These are phyloP conservation scores for Margaritifera margaritifera DNA, from an alignment of 2,888 invertebrate genomes.

Conservation along the genomic window DNA sequence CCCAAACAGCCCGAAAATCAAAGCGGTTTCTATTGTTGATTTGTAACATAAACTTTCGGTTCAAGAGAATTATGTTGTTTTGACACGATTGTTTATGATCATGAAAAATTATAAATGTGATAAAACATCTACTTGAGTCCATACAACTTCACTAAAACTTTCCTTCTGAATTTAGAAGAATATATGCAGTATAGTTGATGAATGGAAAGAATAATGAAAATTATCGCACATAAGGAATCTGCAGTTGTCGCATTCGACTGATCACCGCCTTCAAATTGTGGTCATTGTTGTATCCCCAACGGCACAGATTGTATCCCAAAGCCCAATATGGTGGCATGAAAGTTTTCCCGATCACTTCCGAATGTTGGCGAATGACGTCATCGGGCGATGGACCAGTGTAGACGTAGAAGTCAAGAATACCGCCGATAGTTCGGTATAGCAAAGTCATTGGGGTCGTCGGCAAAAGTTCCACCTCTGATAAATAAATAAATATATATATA, in stretches of 20 bases:
- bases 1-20: too few relatives aligned
- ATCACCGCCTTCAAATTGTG: slow-evolving; percentile 55
- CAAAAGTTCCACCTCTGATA: slow-evolving; percentile 45
- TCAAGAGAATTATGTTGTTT: too few relatives aligned
- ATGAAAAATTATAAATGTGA: too few relatives aligned
- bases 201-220: too few relatives aligned
- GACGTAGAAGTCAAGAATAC: slow-evolving; percentile 84
- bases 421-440: slow-evolving; percentile 83
- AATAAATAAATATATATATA: neutral
- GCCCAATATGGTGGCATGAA: slow-evolving; percentile 78
- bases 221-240: slow-evolving; percentile 58
- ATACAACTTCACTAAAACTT: too few relatives aligned
- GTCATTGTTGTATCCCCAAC: slow-evolving; percentile 72
- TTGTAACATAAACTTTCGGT: too few relatives aligned
- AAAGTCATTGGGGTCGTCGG: slow-evolving; percentile 84
- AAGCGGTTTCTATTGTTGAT: too few relatives aligned
- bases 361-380: slow-evolving; percentile 70
- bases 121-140: too few relatives aligned
- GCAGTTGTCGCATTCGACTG: slow-evolving; percentile 63
- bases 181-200: too few relatives aligned
- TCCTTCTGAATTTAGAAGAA: too few relatives aligned
- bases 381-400: slow-evolving; percentile 83
- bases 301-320: slow-evolving; percentile 88
- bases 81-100: too few relatives aligned
- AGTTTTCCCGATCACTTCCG: slow-evolving; percentile 39